These are phyloP conservation scores for Taeniopygia guttata DNA, from an alignment of 2,797 vertebrate species.

Conservation along the genomic window DNA sequence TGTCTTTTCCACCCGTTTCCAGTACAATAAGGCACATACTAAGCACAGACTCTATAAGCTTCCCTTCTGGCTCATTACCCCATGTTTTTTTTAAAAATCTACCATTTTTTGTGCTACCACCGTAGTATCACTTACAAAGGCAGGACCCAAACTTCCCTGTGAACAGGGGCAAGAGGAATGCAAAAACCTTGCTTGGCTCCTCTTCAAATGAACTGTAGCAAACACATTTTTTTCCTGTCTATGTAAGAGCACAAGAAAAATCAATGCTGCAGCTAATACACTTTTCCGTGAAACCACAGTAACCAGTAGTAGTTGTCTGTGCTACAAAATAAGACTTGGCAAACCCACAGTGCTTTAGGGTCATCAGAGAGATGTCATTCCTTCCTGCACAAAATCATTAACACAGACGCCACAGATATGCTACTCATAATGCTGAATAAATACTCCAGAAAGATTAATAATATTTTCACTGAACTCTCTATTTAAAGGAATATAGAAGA, in stretches of 20 bases:
- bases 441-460: conserved; percentile 62
- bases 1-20: background rate
- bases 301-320: conserved; percentile 34
- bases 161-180: background rate
- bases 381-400: conserved; percentile 64
- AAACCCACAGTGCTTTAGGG: conserved; percentile 18
- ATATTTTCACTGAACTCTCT: conserved; percentile 56
- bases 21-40: background rate
- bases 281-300: background rate
- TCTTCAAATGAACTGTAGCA: background rate
- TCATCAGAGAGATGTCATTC: conserved; percentile 45
- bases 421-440: conserved; percentile 54
- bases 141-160: background rate
- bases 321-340: conserved; percentile 45
- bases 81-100: background rate
- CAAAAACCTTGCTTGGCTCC: background rate
- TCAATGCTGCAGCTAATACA: conserved; percentile 26
- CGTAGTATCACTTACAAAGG: background rate
- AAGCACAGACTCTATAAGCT: background rate
- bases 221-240: background rate
- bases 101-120: background rate
- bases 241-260: conserved; percentile 22
- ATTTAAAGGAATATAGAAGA: conserved; percentile 41
- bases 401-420: conserved; percentile 48
- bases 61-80: background rate